Percentiles rank a stretch among this genome's conserved stretches.
phyloP scores from a whole-genome alignment of 2,888 invertebrate species.

The Athalia cordata region DNA sequence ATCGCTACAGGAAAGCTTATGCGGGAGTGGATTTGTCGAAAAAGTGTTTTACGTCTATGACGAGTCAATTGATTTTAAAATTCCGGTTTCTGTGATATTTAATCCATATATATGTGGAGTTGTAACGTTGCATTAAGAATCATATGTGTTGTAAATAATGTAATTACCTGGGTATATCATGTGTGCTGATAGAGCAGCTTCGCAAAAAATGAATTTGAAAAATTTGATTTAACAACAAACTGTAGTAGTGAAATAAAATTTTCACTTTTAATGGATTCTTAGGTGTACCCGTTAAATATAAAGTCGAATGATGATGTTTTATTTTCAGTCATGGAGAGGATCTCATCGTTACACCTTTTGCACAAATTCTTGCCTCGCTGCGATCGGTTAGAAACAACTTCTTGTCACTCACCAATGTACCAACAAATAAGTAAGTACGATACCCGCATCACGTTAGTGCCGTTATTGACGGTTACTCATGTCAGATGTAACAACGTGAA shows the following conservation, averaged over 20 bases:
- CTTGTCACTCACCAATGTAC: slow-evolving; percentile 96
- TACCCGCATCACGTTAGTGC: slow-evolving; percentile 38
- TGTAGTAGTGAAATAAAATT: not conserved
- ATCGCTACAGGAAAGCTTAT: not conserved
- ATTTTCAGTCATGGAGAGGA: slow-evolving; percentile 95
- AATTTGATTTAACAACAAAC: too few species aligned
- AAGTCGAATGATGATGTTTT: slow-evolving; percentile 53
- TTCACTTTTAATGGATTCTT: not conserved
- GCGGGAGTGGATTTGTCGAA: too few species aligned
- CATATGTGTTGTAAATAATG: not conserved
- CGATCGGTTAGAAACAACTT: slow-evolving; percentile 99
- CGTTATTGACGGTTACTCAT: not conserved
- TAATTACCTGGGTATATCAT: not conserved
- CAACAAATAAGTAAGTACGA: slow-evolving; percentile 87
- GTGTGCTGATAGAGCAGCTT: slow-evolving; percentile 31
- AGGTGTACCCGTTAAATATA: not conserved
- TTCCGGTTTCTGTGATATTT: not conserved
- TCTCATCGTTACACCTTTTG: slow-evolving; percentile 99
- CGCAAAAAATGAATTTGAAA: slow-evolving; percentile 3
- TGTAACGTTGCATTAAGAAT: slow-evolving; percentile 26
- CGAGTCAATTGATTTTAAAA: not conserved
- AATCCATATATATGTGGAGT: not conserved
- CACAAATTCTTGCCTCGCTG: slow-evolving; percentile 99
- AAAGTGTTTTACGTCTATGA: not conserved
- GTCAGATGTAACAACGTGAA: too few species aligned